Conservation (phyloP, 30 jellyfish, hydroid and myxozoan genomes). For the Pelagia noctiluca region DNA sequence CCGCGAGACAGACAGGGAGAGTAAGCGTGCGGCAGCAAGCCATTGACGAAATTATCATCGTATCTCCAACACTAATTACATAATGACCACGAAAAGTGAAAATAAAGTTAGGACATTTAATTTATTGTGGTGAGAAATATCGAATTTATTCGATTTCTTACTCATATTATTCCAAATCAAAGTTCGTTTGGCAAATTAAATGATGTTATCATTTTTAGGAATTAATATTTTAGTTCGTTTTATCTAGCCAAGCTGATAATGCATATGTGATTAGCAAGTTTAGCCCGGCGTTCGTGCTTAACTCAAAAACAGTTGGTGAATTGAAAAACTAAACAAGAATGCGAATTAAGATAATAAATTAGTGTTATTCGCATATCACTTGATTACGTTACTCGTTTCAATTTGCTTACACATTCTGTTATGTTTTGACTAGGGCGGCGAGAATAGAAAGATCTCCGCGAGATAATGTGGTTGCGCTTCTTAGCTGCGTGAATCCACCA, state of each 20-base stretch:
- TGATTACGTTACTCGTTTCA: slow-evolving; percentile 63
- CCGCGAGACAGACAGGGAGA: too few relatives aligned
- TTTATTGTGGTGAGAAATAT: not conserved
- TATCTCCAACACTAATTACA: too few relatives aligned
- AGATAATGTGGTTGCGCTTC: slow-evolving; percentile 44
- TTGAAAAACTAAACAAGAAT: slow-evolving; percentile 61
- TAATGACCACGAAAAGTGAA: too few relatives aligned
- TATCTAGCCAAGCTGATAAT: slow-evolving; percentile 47
- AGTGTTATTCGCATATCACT: slow-evolving; percentile 73
- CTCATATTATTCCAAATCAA: slow-evolving; percentile 11
- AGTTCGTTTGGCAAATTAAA: slow-evolving; percentile 51
- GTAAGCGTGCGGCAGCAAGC: too few relatives aligned
- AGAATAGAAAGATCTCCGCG: slow-evolving; percentile 41
- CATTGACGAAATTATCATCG: too few relatives aligned
- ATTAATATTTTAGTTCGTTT: slow-evolving; percentile 34
- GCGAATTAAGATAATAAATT: slow-evolving; percentile 78
- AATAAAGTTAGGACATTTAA: not conserved
- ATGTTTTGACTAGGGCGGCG: slow-evolving; percentile 82
- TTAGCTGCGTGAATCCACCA: not conserved
- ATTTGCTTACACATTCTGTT: slow-evolving; percentile 79
- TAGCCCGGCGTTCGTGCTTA: slow-evolving; percentile 66
- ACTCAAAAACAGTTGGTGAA: slow-evolving; percentile 58
- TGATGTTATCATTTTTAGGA: slow-evolving; percentile 47
- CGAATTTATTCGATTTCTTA: not conserved
- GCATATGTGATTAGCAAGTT: slow-evolving; percentile 55